phyloP scores from a whole-genome alignment of 2,888 invertebrate species.

The Phytoseiulus persimilis region DNA sequence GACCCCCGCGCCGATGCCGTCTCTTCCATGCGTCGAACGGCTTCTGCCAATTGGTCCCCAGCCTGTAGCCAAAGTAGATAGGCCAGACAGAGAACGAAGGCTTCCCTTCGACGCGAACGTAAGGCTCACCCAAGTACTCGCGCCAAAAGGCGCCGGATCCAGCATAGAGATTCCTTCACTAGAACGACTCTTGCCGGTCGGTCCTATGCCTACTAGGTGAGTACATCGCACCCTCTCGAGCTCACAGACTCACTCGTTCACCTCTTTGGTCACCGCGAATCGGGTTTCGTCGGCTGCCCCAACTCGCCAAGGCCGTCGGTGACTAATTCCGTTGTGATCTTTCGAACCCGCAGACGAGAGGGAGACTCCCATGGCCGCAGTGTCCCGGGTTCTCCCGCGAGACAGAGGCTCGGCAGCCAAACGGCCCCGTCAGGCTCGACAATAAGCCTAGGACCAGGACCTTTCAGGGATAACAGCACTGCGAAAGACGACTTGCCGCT shows the following conservation, averaged over 20 bases:
- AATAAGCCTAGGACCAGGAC: constrained; percentile 37
- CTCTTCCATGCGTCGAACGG: constrained; percentile 31
- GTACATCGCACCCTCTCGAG: background rate
- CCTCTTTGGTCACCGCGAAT: no score
- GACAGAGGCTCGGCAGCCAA: constrained; percentile 38
- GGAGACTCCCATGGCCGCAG: constrained; percentile 37
- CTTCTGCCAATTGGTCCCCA: constrained; percentile 38
- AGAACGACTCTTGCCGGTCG: constrained; percentile 59
- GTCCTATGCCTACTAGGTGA: constrained; percentile 47
- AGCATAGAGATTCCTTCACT: constrained; percentile 49
- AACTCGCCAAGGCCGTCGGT: background rate
- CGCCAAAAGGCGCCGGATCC: constrained; percentile 22
- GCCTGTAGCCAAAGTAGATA: constrained; percentile 34
- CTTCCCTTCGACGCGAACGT: constrained; percentile 28
- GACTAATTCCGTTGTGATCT: background rate
- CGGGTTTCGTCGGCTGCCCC: no score
- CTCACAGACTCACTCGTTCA: background rate
- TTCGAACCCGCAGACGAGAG: constrained; percentile 26
- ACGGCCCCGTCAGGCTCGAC: constrained; percentile 37
- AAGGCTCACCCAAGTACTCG: constrained; percentile 23
- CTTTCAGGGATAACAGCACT: background rate
- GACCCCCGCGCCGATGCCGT: constrained; percentile 39
- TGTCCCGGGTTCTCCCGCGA: constrained; percentile 34
- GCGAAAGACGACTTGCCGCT: background rate
- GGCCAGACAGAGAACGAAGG: constrained; percentile 34